These are phyloP conservation scores for Paedocypris micromegethes DNA, from an alignment of 2,797 vertebrate species.

Conservation along the genomic window DNA sequence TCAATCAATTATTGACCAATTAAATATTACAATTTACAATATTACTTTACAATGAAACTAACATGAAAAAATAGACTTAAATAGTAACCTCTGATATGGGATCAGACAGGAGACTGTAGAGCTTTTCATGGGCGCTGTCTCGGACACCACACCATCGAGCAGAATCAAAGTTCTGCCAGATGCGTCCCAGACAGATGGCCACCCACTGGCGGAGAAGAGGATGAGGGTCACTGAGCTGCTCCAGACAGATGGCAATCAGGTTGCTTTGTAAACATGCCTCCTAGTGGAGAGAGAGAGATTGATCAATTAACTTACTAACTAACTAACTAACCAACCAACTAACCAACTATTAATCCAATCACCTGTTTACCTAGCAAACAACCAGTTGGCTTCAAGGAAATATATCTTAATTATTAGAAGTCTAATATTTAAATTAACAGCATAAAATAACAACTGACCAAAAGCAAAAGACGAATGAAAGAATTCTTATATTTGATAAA, in stretches of 20 bases:
- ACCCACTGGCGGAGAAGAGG: conserved; percentile 95
- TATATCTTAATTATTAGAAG: too few species aligned
- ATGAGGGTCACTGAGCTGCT: conserved; percentile 92
- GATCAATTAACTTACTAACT: background rate
- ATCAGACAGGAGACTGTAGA: conserved; percentile 92
- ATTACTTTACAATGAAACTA: background rate
- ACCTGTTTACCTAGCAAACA: too few species aligned
- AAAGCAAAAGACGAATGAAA: too few species aligned
- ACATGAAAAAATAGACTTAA: background rate
- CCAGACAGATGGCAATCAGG: conserved; percentile 94
- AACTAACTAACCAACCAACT: too few species aligned
- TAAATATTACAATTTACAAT: too few species aligned
- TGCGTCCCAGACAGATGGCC: conserved; percentile 91
- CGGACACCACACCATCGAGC: conserved; percentile 94
- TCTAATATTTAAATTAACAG: too few species aligned
- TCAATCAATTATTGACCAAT: too few species aligned
- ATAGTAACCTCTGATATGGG: conserved; percentile 85
- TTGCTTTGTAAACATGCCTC: conserved; percentile 96
- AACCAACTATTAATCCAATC: too few species aligned
- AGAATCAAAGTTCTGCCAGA: conserved; percentile 98
- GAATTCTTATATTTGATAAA: too few species aligned
- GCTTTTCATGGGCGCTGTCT: conserved; percentile 95
- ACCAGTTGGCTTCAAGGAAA: too few species aligned
- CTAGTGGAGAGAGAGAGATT: conserved; percentile 56
- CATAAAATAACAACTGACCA: too few species aligned